Base-by-base conservation (phyloP, 2,113 vertebrate species). In the Mola mola region DNA sequence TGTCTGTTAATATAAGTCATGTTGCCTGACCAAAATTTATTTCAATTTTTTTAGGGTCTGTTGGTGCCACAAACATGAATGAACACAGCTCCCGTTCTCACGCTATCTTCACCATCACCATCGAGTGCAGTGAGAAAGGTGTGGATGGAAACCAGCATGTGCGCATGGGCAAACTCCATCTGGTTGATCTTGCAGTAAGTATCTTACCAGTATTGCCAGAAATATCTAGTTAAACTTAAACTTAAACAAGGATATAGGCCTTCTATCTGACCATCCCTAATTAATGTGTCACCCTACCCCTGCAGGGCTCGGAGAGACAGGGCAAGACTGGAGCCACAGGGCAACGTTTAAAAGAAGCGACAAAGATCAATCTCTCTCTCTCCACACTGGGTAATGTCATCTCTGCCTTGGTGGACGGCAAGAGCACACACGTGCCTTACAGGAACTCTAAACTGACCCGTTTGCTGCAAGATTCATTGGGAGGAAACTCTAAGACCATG, bases 401-500 rank as follows among this genome's bases (percentile, higher is more conserved):
- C 79, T 99, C 97, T n/a, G 97, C 97, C 0, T 81, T 99, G 87
- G 97, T 99, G 52, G 97, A 99, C 55, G 97, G 97, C 40, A 99
- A 97, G 87, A 99, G 97, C 89, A 99, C 97, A 31, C 97, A 99
- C 0, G 97, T 99, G 46, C 97, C 97, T 17, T 99, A 99, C 81
- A 94, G 97, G 44, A 99, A 99, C 78, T 99, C 97, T 29, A 99
- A 99, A 80, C 90, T 99, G 13, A 99, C 97, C 1, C 93, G 97
- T 10, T 92, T 99, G 59, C 93, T 99, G 43, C 96, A 99, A 80
- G 97, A 99, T 80, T 99, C 97, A 0, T 86, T 99, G 2, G 97
- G 97, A 36, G 97, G 97, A 82, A 99, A 99, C 86, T 99, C 97
- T 47, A 99, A 99, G 87, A 99, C 97, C 28, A 98, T 99, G 97